These are phyloP conservation scores for Dasypolia templi DNA, from an alignment of 2,888 invertebrate species.

Conservation along the genomic window DNA sequence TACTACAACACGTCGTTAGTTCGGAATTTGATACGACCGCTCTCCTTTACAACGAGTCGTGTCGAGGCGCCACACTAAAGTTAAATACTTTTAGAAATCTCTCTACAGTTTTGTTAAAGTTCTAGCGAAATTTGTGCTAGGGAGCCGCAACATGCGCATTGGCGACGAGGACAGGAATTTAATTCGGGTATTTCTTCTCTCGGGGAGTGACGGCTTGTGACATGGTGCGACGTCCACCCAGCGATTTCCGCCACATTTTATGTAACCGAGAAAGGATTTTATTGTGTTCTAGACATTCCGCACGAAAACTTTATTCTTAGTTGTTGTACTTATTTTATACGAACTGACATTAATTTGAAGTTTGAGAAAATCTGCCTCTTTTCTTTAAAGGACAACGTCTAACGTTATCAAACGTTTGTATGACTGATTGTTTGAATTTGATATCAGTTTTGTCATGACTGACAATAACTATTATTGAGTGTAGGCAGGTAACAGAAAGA, in stretches of 20 bases:
- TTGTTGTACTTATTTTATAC: slow-evolving; percentile 38
- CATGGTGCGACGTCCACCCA: slow-evolving; percentile 78
- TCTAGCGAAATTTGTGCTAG: slow-evolving; percentile 76
- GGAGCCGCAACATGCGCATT: slow-evolving; percentile 70
- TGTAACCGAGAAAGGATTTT: slow-evolving; percentile 74
- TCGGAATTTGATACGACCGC: slow-evolving; percentile 73
- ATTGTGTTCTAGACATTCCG: slow-evolving; percentile 72
- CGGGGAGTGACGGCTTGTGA: slow-evolving; percentile 83
- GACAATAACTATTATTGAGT: not conserved
- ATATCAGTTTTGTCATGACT: not conserved
- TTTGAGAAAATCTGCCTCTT: slow-evolving; percentile 1
- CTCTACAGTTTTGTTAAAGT: slow-evolving; percentile 73
- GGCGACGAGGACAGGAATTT: slow-evolving; percentile 84
- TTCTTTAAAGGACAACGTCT: not conserved
- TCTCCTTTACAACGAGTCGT: slow-evolving; percentile 49
- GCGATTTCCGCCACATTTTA: slow-evolving; percentile 81
- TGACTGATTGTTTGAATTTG: slow-evolving; percentile 5
- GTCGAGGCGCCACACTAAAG: slow-evolving; percentile 62
- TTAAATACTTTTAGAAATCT: slow-evolving; percentile 78
- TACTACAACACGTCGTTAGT: slow-evolving; percentile 71
- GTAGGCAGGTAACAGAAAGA: not conserved
- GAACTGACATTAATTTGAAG: slow-evolving; percentile 11
- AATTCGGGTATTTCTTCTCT: slow-evolving; percentile 84
- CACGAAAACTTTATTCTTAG: slow-evolving; percentile 52
- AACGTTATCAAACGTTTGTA: not conserved